Evolutionary conservation across 2,888 invertebrate genomes (phyloP).

Genomic region (Troides aeacus): DNA sequence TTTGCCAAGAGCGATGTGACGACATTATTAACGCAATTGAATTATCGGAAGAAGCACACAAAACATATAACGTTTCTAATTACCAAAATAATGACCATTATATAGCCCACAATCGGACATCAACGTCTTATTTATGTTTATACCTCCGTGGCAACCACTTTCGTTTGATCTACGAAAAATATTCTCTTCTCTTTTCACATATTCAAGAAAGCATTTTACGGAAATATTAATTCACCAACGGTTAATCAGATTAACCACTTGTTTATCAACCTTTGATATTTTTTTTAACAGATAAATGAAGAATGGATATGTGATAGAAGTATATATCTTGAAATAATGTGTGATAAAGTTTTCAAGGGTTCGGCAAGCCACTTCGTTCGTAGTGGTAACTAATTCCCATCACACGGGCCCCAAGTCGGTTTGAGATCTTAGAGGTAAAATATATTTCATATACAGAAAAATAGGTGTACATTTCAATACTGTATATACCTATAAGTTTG

Average conservation of each 20-base stretch:
- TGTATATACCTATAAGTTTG: too few species aligned
- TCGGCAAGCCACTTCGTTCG: too few species aligned
- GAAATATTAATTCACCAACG: not conserved
- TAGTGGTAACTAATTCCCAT: too few species aligned
- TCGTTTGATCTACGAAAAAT: conserved; percentile 14
- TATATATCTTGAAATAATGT: too few species aligned
- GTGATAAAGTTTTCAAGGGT: too few species aligned
- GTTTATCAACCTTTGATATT: not conserved
- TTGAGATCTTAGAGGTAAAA: too few species aligned
- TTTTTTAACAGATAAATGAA: not conserved
- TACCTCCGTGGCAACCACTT: conserved; percentile 23
- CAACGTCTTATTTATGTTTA: conserved; percentile 19
- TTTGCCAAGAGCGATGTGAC: not conserved
- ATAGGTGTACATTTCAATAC: too few species aligned
- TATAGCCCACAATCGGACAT: conserved; percentile 23
- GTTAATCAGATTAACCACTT: not conserved
- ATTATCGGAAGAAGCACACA: conserved; percentile 4
- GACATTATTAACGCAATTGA: not conserved
- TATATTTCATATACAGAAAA: too few species aligned
- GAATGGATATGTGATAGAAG: too few species aligned
- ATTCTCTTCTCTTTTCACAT: not conserved
- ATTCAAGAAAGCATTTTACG: not conserved
- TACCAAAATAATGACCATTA: conserved; percentile 26
- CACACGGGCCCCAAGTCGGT: too few species aligned
- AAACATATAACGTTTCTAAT: conserved; percentile 17